Conservation (phyloP, 1,140 invertebrate genomes). For the Temnothorax curvispinosus region DNA sequence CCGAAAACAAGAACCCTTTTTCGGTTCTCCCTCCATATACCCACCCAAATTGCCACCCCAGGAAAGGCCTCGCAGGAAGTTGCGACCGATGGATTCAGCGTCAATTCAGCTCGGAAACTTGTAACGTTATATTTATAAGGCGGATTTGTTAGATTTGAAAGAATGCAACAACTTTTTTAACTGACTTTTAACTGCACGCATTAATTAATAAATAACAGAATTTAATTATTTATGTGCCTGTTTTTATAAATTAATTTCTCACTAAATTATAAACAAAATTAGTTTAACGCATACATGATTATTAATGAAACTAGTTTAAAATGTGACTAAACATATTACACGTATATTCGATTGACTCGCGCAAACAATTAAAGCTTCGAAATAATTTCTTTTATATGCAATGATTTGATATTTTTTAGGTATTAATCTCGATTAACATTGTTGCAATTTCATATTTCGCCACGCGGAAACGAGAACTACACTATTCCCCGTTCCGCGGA, state of each 20-base stretch:
- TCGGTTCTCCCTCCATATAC: background rate
- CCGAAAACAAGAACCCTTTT: conserved; percentile 57
- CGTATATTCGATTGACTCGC: background rate
- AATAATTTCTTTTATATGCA: background rate
- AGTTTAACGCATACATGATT: background rate
- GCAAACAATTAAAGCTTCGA: background rate
- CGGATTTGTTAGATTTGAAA: background rate
- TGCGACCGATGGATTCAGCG: background rate
- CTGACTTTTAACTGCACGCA: background rate
- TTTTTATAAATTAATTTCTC: background rate
- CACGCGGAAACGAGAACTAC: background rate
- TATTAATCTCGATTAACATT: conserved; percentile 21
- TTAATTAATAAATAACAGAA: background rate
- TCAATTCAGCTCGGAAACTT: background rate
- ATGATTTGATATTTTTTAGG: no score
- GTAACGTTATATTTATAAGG: background rate
- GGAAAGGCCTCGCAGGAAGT: conserved; percentile 24
- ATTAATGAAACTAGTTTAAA: background rate
- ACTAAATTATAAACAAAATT: background rate
- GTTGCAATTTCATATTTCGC: background rate
- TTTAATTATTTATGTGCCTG: background rate
- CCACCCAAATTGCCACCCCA: background rate
- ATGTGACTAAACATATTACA: background rate
- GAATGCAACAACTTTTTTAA: background rate
- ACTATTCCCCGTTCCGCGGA: background rate